Evolutionary conservation across 1,140 invertebrate genomes (phyloP).

Genomic region (Liolophura sinensis): DNA sequence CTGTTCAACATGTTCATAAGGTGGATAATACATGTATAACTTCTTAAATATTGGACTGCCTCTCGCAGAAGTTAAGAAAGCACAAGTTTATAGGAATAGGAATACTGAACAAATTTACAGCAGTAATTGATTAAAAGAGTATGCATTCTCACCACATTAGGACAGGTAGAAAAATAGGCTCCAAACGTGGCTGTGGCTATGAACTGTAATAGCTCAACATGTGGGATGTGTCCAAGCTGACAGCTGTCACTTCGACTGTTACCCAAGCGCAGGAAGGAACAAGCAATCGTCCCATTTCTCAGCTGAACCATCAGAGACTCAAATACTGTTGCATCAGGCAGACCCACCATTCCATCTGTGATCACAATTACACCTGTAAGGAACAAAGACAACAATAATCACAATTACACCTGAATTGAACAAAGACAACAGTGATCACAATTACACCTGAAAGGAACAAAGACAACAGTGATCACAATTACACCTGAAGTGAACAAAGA

Average conservation of each 20-base stretch:
- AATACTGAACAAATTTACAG: no score
- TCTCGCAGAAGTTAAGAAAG: neutral
- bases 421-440: no score
- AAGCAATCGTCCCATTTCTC: slow-evolving; percentile 75
- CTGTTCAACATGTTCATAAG: no score
- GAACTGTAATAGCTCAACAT: slow-evolving; percentile 77
- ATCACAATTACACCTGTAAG: slow-evolving; percentile 65
- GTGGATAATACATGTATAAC: no score
- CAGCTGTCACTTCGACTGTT: slow-evolving; percentile 61
- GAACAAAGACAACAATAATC: no score
- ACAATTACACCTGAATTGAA: no score
- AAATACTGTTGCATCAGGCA: slow-evolving; percentile 74
- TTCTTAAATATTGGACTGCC: neutral
- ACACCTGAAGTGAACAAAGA: no score
- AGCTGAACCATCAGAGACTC: slow-evolving; percentile 77
- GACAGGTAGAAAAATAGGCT: slow-evolving; percentile 65
- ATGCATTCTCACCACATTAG: slow-evolving; percentile 33
- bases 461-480: no score
- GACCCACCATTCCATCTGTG: slow-evolving; percentile 79
- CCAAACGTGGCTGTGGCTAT: slow-evolving; percentile 79
- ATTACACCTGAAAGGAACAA: no score
- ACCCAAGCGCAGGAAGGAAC: slow-evolving; percentile 79
- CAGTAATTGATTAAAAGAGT: no score
- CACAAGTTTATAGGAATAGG: neutral
- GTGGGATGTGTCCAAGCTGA: slow-evolving; percentile 69